phyloP scores from a whole-genome alignment of 2,113 vertebrate genomes.

The Acrocephalus kingi region DNA sequence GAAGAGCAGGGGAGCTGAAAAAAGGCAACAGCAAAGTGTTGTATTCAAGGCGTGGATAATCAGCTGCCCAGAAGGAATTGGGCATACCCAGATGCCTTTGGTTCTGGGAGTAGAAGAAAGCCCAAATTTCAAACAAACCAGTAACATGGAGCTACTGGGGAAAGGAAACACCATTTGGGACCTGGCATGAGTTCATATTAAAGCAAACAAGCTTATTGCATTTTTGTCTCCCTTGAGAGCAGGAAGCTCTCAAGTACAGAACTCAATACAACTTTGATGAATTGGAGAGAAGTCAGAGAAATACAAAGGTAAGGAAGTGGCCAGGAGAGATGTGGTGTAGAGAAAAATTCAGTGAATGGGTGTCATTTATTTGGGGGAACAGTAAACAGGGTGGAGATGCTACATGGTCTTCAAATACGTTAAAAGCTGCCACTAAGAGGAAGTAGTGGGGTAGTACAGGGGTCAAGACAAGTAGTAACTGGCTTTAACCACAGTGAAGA shows the following conservation, averaged over 20 bases:
- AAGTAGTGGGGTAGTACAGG: not conserved
- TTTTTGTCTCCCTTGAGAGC: not conserved
- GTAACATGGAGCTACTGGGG: not conserved
- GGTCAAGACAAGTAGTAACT: not conserved
- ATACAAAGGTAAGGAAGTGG: not conserved
- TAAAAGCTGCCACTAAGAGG: not conserved
- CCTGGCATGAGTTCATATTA: not conserved
- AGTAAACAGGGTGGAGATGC: not conserved
- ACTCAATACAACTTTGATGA: not conserved
- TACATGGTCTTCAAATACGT: not conserved
- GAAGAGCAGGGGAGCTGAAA: not conserved
- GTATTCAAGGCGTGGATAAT: not conserved
- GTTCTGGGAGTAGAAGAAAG: not conserved
- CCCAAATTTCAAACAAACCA: accelerated
- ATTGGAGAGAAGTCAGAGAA: not conserved
- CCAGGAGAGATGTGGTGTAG: not conserved
- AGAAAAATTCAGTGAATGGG: not conserved
- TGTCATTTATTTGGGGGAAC: not conserved
- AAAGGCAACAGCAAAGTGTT: not conserved
- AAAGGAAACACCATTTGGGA: not conserved
- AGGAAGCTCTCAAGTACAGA: not conserved
- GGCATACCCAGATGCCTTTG: not conserved
- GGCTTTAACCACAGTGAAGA: not conserved
- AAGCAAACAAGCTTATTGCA: not conserved
- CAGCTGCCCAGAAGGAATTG: not conserved